Conservation (phyloP, 1,140 invertebrate genomes). For the Leptinotarsa lineolata region DNA sequence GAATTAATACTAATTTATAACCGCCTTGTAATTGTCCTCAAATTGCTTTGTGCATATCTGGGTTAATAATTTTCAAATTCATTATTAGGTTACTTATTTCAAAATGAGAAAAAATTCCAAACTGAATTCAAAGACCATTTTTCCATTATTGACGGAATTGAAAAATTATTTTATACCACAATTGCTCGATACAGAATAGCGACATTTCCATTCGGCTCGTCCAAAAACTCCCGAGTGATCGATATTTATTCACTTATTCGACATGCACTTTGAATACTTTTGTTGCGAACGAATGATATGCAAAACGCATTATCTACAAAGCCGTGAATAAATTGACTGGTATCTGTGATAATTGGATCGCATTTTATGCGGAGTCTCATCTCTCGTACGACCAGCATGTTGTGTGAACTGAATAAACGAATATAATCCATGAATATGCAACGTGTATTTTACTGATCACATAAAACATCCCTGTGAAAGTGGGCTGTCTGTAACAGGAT, state of each 20-base stretch:
- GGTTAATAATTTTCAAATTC: no score
- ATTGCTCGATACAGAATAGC: no score
- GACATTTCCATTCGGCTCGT: no score
- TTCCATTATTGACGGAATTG: no score
- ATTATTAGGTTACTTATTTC: no score
- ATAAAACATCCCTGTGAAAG: conserved; percentile 37
- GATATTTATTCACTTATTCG: conserved; percentile 4
- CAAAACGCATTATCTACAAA: conserved; percentile 27
- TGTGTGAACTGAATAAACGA: conserved; percentile 43
- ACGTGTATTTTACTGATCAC: conserved; percentile 45
- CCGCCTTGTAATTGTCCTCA: no score
- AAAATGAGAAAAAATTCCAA: no score
- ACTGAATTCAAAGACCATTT: no score
- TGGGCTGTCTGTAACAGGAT: conserved; percentile 26
- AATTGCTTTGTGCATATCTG: no score
- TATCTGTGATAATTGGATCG: conserved; percentile 44
- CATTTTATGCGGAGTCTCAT: conserved; percentile 39
- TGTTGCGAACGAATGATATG: conserved; percentile 22
- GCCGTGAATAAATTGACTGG: conserved; percentile 28
- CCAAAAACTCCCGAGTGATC: background rate
- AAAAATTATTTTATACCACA: no score
- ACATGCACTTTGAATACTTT: conserved; percentile 13
- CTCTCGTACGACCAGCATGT: conserved; percentile 17
- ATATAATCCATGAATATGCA: conserved; percentile 44
- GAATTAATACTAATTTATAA: no score